Base-by-base conservation (phyloP, 2,797 vertebrate genomes). In the Cottoperca gobio region DNA sequence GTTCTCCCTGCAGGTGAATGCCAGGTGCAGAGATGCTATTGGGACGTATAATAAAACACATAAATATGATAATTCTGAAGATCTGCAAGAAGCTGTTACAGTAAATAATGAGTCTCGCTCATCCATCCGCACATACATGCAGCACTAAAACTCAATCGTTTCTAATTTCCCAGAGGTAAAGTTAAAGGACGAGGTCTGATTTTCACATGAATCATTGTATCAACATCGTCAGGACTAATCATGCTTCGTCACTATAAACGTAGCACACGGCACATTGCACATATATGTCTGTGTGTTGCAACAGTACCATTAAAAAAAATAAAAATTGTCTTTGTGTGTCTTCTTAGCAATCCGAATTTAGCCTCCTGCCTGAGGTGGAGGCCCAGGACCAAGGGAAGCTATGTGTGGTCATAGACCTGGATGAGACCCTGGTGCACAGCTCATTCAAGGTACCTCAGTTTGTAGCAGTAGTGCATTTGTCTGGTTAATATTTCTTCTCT, bases 361-460 rank as follows among this genome's bases (percentile, higher is more conserved):
- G 92, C 85, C 93, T 97, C 55, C 95, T 97, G 75, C 96, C 96
- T 40, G 96, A 96, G 94, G 87, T 96, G 91, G 92, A 87, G 8
- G 92, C 90, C 67, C 87, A 95, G 85, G 96, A 97, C 86, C 94
- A 95, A 50, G 96, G 96, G 52, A 96, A 96, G 90, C 94, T 97
- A 49, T 97, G 97, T 6, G 94, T 96, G 89, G 97, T 97, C 84
- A 97, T 96, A 78, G 96, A 97, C 90, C 90, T 97, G 91, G 96
- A 98, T 60, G 96, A 97, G 89, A 97, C 96, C 1, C 93, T 97
- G 73, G 95, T 96, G 73, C 96, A 97, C 89, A 97, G 95, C 83
- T 97, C 96, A 33, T 97, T 97, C 89, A 97, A 97, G 97, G 97
- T 97, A 93, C 23, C 16, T 4, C 46, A 46, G 35, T 35, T 49